Percentiles rank a stretch among this genome's conserved stretches.
Evolutionary conservation across 2,888 invertebrate species (phyloP).

Genomic region (Apoderus coryli): DNA sequence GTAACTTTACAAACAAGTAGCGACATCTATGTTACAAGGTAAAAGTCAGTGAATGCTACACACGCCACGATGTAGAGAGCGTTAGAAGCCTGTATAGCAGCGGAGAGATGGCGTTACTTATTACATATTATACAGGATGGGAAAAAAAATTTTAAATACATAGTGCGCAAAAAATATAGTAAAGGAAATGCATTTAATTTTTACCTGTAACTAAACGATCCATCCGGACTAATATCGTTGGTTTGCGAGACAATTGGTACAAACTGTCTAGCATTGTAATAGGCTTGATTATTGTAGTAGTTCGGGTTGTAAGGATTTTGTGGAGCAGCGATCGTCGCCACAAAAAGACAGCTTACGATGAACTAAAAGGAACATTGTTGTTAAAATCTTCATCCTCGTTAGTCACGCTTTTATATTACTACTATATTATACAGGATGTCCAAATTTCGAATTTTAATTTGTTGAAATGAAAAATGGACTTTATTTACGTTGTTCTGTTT

Average conservation of each 20-base stretch:
- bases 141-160: neutral
- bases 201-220: slow-evolving; percentile 41
- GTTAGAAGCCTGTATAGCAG: too few species aligned
- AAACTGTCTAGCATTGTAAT: slow-evolving; percentile 22
- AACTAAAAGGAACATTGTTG: slow-evolving; percentile 3
- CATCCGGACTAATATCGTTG: slow-evolving; percentile 42
- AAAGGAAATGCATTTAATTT: slow-evolving; percentile 4
- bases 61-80: too few species aligned
- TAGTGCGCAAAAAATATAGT: neutral
- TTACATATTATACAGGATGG: too few species aligned
- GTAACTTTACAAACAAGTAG: too few species aligned
- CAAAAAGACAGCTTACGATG: slow-evolving; percentile 11
- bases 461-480: too few species aligned
- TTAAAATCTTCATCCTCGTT: too few species aligned
- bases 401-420: too few species aligned
- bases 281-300: slow-evolving; percentile 17
- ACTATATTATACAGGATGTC: too few species aligned
- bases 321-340: slow-evolving; percentile 22
- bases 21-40: too few species aligned
- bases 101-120: too few species aligned
- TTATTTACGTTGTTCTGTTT: too few species aligned
- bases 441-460: too few species aligned
- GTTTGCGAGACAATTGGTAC: slow-evolving; percentile 40
- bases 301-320: slow-evolving; percentile 19
- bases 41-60: neutral